Evolutionary conservation across 2,888 invertebrate genomes (phyloP).

Genomic region (Dusona sp.): DNA sequence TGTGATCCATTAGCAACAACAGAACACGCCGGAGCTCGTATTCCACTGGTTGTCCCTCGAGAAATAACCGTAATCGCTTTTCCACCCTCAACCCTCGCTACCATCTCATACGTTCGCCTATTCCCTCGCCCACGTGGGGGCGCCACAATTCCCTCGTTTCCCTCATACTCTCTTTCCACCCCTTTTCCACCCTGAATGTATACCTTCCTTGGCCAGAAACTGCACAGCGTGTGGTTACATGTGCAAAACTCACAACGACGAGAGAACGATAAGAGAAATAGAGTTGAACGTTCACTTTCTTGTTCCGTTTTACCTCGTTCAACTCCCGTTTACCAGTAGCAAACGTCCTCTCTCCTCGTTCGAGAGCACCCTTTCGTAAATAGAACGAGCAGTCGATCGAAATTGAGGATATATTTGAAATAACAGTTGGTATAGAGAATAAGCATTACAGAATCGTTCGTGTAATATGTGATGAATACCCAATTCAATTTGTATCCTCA

Average conservation of each 20-base stretch:
- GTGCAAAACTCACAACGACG: conserved; percentile 45
- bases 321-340: conserved; percentile 33
- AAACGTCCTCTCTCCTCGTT: conserved; percentile 41
- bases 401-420: conserved; percentile 27
- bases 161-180: conserved; percentile 12
- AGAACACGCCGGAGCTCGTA: conserved; percentile 65
- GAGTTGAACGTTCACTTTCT: conserved; percentile 60
- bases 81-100: conserved; percentile 66
- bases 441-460: conserved; percentile 24
- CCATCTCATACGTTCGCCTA: conserved; percentile 35
- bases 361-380: conserved; percentile 41
- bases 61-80: conserved; percentile 82
- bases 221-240: conserved; percentile 19
- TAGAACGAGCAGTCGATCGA: conserved; percentile 42
- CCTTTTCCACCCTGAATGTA: neutral
- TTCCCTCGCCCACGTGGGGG: conserved; percentile 32
- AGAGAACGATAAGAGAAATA: conserved; percentile 61
- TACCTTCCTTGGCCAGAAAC: conserved; percentile 29
- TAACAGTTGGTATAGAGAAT: conserved; percentile 11
- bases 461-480: conserved; percentile 16
- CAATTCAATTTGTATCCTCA: neutral
- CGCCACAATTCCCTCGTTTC: conserved; percentile 31
- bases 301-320: conserved; percentile 48
- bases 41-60: conserved; percentile 76
- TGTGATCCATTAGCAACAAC: conserved; percentile 80